These are phyloP conservation scores for Dendropsophus ebraccatus DNA, from an alignment of 2,113 vertebrate genomes.

Conservation along the genomic window DNA sequence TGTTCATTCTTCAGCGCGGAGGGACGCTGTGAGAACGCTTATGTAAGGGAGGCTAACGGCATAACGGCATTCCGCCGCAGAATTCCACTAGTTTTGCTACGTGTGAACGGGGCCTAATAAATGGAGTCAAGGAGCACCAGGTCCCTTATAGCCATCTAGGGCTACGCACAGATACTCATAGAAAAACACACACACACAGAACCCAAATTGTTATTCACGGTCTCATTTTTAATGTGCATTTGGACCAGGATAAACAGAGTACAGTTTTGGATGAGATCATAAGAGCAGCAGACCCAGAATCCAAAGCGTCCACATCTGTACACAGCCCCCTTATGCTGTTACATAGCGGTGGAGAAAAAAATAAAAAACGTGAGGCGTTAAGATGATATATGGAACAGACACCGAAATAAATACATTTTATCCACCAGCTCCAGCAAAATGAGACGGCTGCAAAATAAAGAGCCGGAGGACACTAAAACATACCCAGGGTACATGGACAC, in stretches of 20 bases:
- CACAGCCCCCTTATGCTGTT: not conserved
- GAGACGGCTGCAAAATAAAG: not conserved
- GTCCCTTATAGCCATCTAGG: too few relatives aligned
- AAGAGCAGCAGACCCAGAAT: slow-evolving; percentile 18
- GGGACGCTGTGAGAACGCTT: too few relatives aligned
- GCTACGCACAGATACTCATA: too few relatives aligned
- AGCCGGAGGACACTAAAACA: too few relatives aligned
- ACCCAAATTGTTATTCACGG: not conserved
- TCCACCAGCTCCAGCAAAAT: slow-evolving; percentile 3
- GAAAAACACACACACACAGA: not conserved
- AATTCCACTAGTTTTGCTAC: too few relatives aligned
- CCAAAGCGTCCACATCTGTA: not conserved
- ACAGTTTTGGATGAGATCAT: not conserved
- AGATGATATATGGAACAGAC: not conserved
- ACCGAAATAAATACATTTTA: not conserved
- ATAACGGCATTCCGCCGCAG: too few relatives aligned
- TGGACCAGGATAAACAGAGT: slow-evolving; percentile 6
- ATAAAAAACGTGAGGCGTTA: too few relatives aligned
- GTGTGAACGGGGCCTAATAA: not conserved
- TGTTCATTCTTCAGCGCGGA: too few relatives aligned
- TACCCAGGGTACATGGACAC: not conserved
- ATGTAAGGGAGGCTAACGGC: too few relatives aligned
- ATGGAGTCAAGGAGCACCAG: too few relatives aligned
- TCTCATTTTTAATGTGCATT: slow-evolving; percentile 31
- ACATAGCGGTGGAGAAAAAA: slow-evolving; percentile 3